phyloP scores from a whole-genome alignment of 2,113 vertebrate species.

The Tapirus terrestris region DNA sequence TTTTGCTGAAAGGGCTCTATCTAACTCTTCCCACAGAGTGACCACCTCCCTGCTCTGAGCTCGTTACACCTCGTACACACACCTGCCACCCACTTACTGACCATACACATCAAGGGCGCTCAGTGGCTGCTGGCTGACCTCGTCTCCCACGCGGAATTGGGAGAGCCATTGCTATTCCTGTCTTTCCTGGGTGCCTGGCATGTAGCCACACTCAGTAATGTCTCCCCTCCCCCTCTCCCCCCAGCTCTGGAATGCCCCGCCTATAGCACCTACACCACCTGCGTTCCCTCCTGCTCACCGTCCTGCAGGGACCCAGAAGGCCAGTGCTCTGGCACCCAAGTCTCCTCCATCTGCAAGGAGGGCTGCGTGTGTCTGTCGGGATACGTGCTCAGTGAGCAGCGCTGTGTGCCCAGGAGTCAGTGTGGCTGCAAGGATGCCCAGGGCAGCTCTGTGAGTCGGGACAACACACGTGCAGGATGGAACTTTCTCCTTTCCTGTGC shows the following conservation, averaged over 20 bases:
- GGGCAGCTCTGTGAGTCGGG: constrained; percentile 86
- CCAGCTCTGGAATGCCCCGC: constrained; percentile 88
- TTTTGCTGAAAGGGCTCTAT: neutral
- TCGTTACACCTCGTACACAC: neutral
- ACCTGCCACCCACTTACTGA: neutral
- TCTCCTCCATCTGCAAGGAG: constrained; percentile 84
- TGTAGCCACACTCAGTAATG: neutral
- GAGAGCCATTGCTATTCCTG: neutral
- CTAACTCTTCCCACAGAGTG: neutral
- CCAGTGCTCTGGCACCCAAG: constrained; percentile 80
- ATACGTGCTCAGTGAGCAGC: constrained; percentile 86
- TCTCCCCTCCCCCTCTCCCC: neutral
- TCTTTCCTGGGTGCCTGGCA: neutral
- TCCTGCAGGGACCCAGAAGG: constrained; percentile 87
- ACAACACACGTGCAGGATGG: neutral
- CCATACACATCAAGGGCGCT: neutral
- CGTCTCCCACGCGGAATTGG: neutral
- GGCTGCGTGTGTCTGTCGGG: constrained; percentile 89
- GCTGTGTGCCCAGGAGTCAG: constrained; percentile 84
- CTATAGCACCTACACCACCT: constrained; percentile 89
- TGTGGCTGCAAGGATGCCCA: constrained; percentile 87
- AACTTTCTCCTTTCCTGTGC: neutral
- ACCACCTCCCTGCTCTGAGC: neutral
- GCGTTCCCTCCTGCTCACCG: constrained; percentile 87
- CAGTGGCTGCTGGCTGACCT: neutral